Evolutionary conservation across 2,888 invertebrate genomes (phyloP), one percentile per base, ranked within the genome.

Genomic region (Aphrophora alni): DNA sequence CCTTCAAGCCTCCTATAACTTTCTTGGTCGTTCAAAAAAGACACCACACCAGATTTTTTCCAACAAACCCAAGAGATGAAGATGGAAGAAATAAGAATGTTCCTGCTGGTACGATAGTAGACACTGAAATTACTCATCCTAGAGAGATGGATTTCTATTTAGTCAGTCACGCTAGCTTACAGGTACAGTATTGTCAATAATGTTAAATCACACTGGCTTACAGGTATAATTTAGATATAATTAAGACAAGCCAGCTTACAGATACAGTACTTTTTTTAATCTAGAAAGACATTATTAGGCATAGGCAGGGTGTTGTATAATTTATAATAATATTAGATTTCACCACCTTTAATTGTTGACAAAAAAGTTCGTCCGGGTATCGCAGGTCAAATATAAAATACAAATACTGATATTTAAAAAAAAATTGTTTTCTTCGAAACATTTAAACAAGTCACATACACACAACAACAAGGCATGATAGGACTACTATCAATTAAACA

Each of bases 1-100:
- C 87, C 0, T 93, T 92, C 85, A 92, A 93, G 85, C 97, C 98
- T 0, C 91, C 93, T 75, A 92, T 99, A 27, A 94, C 98, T 38
- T 98, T 98, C 88, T 89, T 98, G 69, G 95, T 98, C 10, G 98
- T 99, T 0, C 98, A 99, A 88, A 99, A 99, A 88, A 91, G 99
- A 0, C 99, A 99, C 89, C 98, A 99, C 87, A 97, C 98, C 0
- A 92, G 98, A 87, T 90, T 85, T 88, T 90, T 84, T 88, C 90
- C n/a, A 0, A 76, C 80, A 14, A 82, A 33, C 78, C 90, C 84
- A 88, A 90, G 90, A 26, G 81, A 82, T 69, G 81, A 81, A 17
- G 82, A 84, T 24, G 84, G 83, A 10, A 84, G 78, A 71, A 85
- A 85, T 78, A 89, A 89, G 5, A 96, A 96, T 87, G 96, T 97